A percentile compares a stretch with the other conserved stretches of the same genome.
Evolutionary conservation across 2,888 invertebrate species (phyloP).

Genomic region (Perizoma flavofasciatum): DNA sequence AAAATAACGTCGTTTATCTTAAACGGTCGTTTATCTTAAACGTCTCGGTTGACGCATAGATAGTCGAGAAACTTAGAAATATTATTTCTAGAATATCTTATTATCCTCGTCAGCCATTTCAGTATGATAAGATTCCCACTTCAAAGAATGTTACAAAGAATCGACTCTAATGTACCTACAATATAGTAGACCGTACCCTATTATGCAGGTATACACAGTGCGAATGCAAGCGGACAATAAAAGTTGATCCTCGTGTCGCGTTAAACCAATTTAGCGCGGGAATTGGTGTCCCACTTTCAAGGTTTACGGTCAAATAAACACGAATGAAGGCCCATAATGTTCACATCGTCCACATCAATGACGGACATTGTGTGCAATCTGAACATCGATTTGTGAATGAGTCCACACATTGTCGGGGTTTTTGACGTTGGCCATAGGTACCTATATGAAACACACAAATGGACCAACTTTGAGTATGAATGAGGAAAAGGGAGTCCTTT

Average conservation of each 20-base stretch:
- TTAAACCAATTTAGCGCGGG: slow-evolving; percentile 61
- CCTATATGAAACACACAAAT: neutral
- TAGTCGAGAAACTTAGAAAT: too few relatives aligned
- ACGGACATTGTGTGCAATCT: slow-evolving; percentile 24
- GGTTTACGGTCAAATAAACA: slow-evolving; percentile 64
- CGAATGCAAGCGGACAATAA: slow-evolving; percentile 21
- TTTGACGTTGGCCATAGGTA: neutral
- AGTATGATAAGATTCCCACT: too few relatives aligned
- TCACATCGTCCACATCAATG: slow-evolving; percentile 49
- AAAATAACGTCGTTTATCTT: too few relatives aligned
- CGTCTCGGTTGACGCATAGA: too few relatives aligned
- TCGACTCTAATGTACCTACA: too few relatives aligned
- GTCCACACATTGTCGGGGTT: slow-evolving; percentile 12
- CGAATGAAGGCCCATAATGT: slow-evolving; percentile 38
- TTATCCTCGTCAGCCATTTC: too few relatives aligned
- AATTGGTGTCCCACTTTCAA: slow-evolving; percentile 60
- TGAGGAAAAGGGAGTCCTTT: too few relatives aligned
- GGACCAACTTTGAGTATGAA: too few relatives aligned
- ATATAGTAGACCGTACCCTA: too few relatives aligned
- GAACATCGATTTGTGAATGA: slow-evolving; percentile 34
- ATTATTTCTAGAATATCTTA: too few relatives aligned
- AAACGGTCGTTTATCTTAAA: too few relatives aligned
- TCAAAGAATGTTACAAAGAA: too few relatives aligned
- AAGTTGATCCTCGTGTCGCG: slow-evolving; percentile 32
- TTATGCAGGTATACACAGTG: neutral